Evolutionary conservation across 1,140 invertebrate genomes (phyloP).

Genomic region (Ctenoplectra terminalis): DNA sequence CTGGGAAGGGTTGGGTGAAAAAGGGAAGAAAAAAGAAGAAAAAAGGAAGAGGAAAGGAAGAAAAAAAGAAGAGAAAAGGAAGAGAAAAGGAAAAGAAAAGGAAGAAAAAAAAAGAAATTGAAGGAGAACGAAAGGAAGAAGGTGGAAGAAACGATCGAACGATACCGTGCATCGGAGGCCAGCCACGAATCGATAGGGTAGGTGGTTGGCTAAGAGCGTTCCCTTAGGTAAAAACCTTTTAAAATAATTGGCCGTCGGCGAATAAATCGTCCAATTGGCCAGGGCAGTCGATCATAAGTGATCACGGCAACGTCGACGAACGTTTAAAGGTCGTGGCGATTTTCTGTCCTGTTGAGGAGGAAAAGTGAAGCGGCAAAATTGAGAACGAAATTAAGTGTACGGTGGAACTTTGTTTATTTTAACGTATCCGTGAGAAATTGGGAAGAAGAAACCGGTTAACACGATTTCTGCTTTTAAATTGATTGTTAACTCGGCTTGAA

Average conservation of each 20-base stretch:
- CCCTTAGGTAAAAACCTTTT: constrained; percentile 23
- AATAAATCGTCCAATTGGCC: constrained; percentile 18
- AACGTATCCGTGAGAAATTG: too few relatives aligned
- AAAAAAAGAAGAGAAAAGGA: too few relatives aligned
- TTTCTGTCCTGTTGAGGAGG: neutral
- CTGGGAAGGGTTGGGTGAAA: neutral
- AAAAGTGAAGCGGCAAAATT: neutral
- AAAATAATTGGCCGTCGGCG: constrained; percentile 39
- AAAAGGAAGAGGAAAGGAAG: too few relatives aligned
- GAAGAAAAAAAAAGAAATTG: neutral
- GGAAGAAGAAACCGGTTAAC: too few relatives aligned
- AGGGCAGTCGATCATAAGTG: neutral
- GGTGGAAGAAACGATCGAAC: neutral
- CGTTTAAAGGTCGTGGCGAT: neutral
- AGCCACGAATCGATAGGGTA: neutral
- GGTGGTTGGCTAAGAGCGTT: neutral
- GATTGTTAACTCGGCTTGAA: too few relatives aligned
- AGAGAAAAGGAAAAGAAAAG: neutral
- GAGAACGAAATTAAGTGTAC: neutral
- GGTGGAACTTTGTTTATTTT: too few relatives aligned
- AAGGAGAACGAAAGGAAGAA: neutral
- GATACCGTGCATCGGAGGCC: neutral
- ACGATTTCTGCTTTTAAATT: too few relatives aligned
- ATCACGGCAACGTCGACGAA: neutral
- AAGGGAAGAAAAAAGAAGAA: too few relatives aligned